Base-by-base conservation (phyloP, 2,113 vertebrate genomes). In the Neoarius graeffei region DNA sequence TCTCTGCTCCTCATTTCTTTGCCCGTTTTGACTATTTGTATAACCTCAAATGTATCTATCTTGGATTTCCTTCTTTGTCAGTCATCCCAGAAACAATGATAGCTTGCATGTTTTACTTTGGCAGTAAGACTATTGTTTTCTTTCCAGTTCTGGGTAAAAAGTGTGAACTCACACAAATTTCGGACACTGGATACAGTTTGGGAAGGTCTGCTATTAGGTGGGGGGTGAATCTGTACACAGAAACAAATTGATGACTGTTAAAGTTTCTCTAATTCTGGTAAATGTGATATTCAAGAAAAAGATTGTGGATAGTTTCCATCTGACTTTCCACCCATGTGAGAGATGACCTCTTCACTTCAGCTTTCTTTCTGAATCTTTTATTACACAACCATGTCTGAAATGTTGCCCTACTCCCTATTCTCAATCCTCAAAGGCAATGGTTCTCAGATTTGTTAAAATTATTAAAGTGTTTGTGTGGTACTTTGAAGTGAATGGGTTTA, bases 31-130 rank as follows among this genome's bases (percentile, higher is more conserved):
- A 85, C 81, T 81, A 23, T 90, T 90, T 86, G 66, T 90, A 71
- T 81, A 88, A 88, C 82, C 74, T 62, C 0, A 10, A 50, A 56
- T 79, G 83, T 19, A 76, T 77, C 85, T 66, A 59, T 89, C 83
- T 90, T 86, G 9, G 50, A 85, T 89, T 89, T 84, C 87, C 30
- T 66, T 59, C 73, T 77, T 81, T 57, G 88, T 76, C 42, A 82
- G 42, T 23, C 66, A 48, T 85, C 84, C 87, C 60, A 86, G 69
- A 89, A 85, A 80, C 67, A 82, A 66, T 83, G 86, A 85, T 85
- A 67, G 88, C 83, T 74, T 85, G 62, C 67, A 27, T 42, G 57
- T 60, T 85, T 84, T n/a, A 80, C 57, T 89, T 76, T 60, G 69
- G 67, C 15, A 76, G 50, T 30, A 77, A 86, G 60, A 69, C 60